Evolutionary conservation across 2,113 vertebrate species (phyloP).

Genomic region (Leptocoma aspasia): DNA sequence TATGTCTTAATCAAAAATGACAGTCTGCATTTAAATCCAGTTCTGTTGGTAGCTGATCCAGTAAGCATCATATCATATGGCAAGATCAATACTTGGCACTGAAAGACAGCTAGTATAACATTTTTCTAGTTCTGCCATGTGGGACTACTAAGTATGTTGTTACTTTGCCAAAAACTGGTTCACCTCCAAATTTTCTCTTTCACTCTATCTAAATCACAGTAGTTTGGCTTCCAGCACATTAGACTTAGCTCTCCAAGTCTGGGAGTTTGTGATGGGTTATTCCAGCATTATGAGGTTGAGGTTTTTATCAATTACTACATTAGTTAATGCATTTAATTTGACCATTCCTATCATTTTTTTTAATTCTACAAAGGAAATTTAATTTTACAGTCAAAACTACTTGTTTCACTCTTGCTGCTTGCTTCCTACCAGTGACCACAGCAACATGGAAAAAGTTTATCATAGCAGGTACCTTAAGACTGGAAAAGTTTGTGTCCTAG

Average conservation of each 20-base stretch:
- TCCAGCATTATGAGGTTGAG: background rate
- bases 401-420: background rate
- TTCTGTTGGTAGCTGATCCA: background rate
- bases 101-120: background rate
- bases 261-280: accelerated
- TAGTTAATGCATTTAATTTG: background rate
- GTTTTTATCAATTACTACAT: background rate
- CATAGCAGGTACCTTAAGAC: background rate
- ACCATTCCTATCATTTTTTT: background rate
- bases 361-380: background rate
- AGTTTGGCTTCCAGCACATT: background rate
- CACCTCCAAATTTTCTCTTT: background rate
- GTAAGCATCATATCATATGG: background rate
- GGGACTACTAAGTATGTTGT: background rate
- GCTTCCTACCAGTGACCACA: background rate
- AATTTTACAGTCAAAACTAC: background rate
- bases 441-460: background rate
- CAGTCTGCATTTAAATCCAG: background rate
- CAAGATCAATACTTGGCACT: background rate
- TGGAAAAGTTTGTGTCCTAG: background rate
- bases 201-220: background rate
- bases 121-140: background rate
- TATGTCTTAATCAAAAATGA: background rate
- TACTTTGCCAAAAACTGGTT: background rate
- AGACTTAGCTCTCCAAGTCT: background rate